Base-by-base conservation (phyloP, 1,140 invertebrate genomes). In the Tetraneura akinire region DNA sequence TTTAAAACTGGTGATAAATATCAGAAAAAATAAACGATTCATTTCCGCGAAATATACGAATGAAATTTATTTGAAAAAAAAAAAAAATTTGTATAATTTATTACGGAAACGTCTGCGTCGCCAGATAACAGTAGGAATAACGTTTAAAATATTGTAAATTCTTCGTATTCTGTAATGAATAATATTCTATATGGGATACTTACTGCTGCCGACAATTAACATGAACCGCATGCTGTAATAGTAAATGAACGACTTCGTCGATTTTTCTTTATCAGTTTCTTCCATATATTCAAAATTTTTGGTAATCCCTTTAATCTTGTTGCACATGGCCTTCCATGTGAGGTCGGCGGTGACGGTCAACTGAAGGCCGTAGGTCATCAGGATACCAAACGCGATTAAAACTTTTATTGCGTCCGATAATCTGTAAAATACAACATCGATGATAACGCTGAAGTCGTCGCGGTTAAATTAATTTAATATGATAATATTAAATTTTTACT, bases 301-400 rank as follows among this genome's bases (percentile, higher is more conserved):
- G 4, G 13, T 11, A 13, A 8, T 60, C 2, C 13, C 16, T 6
- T 26, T 70, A 62, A 13, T 84, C 83, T 26, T 82, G 82, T 0
- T 82, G 51, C 76, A 84, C 84, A 0, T 86, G 42, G 10, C 73
- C 57, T 81, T 80, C 85, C 88, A 91, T 1, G 92, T 88, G 55
- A 92, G 91, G 73, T 92, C 90, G 83, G 91, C 89, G 13, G 96
- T 93, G 1, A 98, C 94, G 84, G 93, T 96, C 83, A 94, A 92
- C 86, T 98, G 96, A 1, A 98, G 88, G 14, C 92, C 91, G 84
- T 94, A 97, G 0, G 93, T 93, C 70, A 96, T 90, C 73, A 94
- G 92, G 78, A 97, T 93, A 0, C 93, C 92, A 1, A 94, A 71
- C 0, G 93, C 92, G 87, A 97, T 96, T 80, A 93, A 87, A 0